Base-by-base conservation (phyloP, 2,797 vertebrate species). In the Perodicticus potto region DNA sequence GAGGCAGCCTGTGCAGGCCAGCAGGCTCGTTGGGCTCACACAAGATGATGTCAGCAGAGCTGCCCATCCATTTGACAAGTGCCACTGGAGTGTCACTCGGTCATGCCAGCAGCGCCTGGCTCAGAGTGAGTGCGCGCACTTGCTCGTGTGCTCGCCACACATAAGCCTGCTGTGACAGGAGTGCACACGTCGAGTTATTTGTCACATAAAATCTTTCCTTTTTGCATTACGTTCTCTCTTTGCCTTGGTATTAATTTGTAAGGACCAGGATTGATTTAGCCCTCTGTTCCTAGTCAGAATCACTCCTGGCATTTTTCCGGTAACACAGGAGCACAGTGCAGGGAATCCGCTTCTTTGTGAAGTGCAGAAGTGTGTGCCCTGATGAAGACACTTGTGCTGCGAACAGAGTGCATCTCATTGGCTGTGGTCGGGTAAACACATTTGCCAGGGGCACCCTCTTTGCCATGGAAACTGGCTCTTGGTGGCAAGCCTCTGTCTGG, bases 151-250 rank as follows among this genome's bases (percentile, higher is more conserved):
- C 23, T 49, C 34, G 49, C 70, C 37, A 53, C 7, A 4, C 7
- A 2, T 1, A 2, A 12, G 5, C 67, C 73, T 9, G 10, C 7
- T 0, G 0, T 6, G 6, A 17, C 27, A 34, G 34, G 29, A 17
- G 7, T 0, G 0, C 14, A 16, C 32, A 4, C 29, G 0, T 5
- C 0, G 0, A 34, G 13, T n/a, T 59, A 10, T 7, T 63, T 5
- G 0, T 23, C 1, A 23, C 12, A 25, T 19, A 40, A 57, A 25
- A 11, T 55, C 16, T 29, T 63, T 65, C n/a, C 20, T 16, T 57
- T 55, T 25, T 20, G 45, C 25, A 3, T 67, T 45, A 13, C 17
- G 61, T 69, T 76, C 76, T 55, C 0, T 0, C 59, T 63, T 37
- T 40, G 27, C 7, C 34, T 87, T 29, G 69, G 7, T 40, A 8